phyloP scores from a whole-genome alignment of 2,113 vertebrate species.

The pig (Sus scrofa) region DNA sequence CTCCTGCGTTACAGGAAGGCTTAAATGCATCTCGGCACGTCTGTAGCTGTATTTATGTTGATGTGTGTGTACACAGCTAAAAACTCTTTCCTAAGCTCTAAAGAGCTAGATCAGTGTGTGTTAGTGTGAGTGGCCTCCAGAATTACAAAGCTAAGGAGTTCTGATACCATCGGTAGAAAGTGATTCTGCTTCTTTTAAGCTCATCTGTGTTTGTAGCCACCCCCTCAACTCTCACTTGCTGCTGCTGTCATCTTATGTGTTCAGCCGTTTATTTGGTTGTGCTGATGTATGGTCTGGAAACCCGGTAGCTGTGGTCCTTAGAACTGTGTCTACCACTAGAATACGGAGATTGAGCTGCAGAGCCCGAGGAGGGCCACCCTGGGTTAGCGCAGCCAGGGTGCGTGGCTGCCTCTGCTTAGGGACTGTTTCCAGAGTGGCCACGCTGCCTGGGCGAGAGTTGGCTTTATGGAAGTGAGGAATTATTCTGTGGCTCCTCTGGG shows the following conservation, averaged over 20 bases:
- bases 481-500: fast-evolving
- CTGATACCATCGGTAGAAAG: not conserved
- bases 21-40: not conserved
- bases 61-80: not conserved
- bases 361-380: fast-evolving
- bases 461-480: not conserved
- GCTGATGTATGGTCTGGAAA: not conserved
- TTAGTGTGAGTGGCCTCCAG: not conserved
- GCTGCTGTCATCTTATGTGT: fast-evolving
- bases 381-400: fast-evolving
- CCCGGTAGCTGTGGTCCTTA: not conserved
- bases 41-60: not conserved
- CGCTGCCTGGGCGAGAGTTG: fast-evolving
- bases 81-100: not conserved
- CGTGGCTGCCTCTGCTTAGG: not conserved
- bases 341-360: fast-evolving
- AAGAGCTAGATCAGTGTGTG: not conserved
- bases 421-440: not conserved
- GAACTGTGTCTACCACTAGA: not conserved
- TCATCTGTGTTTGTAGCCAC: not conserved
- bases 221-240: not conserved
- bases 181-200: too few species aligned
- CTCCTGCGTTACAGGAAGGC: not conserved
- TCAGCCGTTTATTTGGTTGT: not conserved
- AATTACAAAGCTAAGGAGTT: not conserved